These are phyloP conservation scores for Beris morrisii DNA, from an alignment of 2,888 invertebrate genomes.

Conservation along the genomic window DNA sequence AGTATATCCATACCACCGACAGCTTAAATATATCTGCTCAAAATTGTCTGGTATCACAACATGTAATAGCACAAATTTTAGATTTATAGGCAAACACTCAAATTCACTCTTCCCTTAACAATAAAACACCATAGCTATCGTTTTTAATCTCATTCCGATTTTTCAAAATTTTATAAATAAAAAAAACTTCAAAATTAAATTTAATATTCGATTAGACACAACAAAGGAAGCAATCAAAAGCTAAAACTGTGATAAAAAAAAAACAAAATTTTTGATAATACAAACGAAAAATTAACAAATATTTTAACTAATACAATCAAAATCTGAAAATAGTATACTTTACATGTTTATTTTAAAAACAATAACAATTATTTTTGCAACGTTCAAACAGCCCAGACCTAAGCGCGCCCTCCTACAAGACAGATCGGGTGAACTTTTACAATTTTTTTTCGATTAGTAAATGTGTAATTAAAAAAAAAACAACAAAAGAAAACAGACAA, in stretches of 20 bases:
- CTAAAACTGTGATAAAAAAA: slow-evolving; percentile 37
- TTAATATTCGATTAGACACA: slow-evolving; percentile 3
- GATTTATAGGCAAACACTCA: too few species aligned
- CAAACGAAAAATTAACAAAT: slow-evolving; percentile 12
- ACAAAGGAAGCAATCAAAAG: slow-evolving; percentile 36
- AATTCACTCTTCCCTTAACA: not conserved
- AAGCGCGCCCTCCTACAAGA: slow-evolving; percentile 38
- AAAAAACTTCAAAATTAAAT: slow-evolving; percentile 2
- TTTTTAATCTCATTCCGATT: not conserved
- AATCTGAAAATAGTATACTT: slow-evolving; percentile 4
- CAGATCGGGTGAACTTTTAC: slow-evolving; percentile 36
- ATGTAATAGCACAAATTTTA: too few species aligned
- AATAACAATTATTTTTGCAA: not conserved
- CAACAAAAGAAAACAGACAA: slow-evolving; percentile 5
- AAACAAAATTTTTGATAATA: not conserved
- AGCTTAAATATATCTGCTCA: too few species aligned
- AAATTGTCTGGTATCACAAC: too few species aligned
- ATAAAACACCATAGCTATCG: not conserved
- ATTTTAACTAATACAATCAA: slow-evolving; percentile 25
- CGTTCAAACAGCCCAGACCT: slow-evolving; percentile 27
- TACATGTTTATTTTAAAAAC: not conserved
- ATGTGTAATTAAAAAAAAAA: not conserved
- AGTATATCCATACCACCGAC: too few species aligned
- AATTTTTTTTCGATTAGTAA: slow-evolving; percentile 8
- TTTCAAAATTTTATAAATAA: not conserved